phyloP scores from a whole-genome alignment of 1,140 invertebrate species.

The Pollicipes pollicipes region DNA sequence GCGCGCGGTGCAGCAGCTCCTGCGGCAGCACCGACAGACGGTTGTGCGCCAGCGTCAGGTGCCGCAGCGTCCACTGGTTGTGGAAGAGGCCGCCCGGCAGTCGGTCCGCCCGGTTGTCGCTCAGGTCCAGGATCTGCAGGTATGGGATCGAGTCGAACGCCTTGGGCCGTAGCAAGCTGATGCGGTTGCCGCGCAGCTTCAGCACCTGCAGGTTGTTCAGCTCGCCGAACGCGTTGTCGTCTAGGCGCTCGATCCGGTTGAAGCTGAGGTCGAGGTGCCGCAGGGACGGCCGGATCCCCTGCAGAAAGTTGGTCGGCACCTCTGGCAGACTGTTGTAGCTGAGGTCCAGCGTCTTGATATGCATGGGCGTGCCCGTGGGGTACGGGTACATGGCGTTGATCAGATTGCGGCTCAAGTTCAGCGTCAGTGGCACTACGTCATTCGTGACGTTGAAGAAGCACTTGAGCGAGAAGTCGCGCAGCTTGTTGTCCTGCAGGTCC shows the following conservation, averaged over 20 bases:
- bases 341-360: conserved; percentile 34
- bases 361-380: conserved; percentile 53
- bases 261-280: conserved; percentile 48
- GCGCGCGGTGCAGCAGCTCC: conserved; percentile 57
- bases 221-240: conserved; percentile 43
- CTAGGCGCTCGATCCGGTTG: conserved; percentile 49
- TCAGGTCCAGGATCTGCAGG: conserved; percentile 59
- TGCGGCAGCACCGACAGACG: conserved; percentile 51
- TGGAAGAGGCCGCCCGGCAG: conserved; percentile 63
- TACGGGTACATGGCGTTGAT: conserved; percentile 52
- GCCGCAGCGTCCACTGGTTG: conserved; percentile 50
- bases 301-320: conserved; percentile 43
- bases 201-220: conserved; percentile 38
- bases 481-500: conserved; percentile 51
- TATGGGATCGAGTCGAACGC: conserved; percentile 42
- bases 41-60: conserved; percentile 57
- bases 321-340: conserved; percentile 32
- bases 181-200: conserved; percentile 51
- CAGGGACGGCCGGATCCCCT: conserved; percentile 38
- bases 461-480: conserved; percentile 52
- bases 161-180: conserved; percentile 47
- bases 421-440: conserved; percentile 39
- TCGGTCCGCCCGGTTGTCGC: conserved; percentile 52
- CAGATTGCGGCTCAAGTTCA: conserved; percentile 58
- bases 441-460: conserved; percentile 54